Evolutionary conservation across 1,140 invertebrate species (phyloP).

Genomic region (Pissodes strobi): DNA sequence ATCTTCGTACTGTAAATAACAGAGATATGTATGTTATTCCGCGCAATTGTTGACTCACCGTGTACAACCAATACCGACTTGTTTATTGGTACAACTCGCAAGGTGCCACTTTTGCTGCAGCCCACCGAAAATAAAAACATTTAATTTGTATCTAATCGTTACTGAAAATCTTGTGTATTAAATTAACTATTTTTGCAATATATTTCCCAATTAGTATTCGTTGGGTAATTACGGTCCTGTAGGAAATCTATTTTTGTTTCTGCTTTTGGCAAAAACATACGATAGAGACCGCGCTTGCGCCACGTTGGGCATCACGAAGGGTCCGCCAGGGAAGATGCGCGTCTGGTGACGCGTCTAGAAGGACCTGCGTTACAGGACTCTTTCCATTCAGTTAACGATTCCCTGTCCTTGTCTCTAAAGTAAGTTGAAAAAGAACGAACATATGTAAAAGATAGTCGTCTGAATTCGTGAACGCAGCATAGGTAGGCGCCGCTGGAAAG

Average conservation of each 20-base stretch:
- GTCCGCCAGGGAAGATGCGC: slow-evolving; percentile 13
- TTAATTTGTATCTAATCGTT: too few relatives aligned
- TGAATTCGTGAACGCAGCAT: slow-evolving; percentile 2
- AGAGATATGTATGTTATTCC: too few relatives aligned
- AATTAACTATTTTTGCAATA: too few relatives aligned
- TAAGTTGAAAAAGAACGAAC: background rate
- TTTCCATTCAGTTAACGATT: background rate
- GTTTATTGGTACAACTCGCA: too few relatives aligned
- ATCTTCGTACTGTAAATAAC: too few relatives aligned
- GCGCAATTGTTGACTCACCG: too few relatives aligned
- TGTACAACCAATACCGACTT: too few relatives aligned
- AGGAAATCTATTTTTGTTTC: background rate
- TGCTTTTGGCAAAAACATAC: slow-evolving; percentile 28
- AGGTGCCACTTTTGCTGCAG: too few relatives aligned
- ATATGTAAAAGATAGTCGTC: background rate
- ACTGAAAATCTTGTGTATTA: too few relatives aligned
- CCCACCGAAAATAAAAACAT: too few relatives aligned
- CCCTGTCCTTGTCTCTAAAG: background rate
- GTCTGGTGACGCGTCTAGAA: background rate
- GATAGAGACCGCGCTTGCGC: background rate
- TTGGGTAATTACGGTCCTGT: background rate
- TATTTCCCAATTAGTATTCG: too few relatives aligned
- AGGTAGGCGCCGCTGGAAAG: slow-evolving; percentile 36
- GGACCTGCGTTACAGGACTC: background rate
- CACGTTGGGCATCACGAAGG: slow-evolving; percentile 5